These are phyloP conservation scores for Nycticorax nycticorax DNA, from an alignment of 2,113 vertebrate species.

Conservation along the genomic window DNA sequence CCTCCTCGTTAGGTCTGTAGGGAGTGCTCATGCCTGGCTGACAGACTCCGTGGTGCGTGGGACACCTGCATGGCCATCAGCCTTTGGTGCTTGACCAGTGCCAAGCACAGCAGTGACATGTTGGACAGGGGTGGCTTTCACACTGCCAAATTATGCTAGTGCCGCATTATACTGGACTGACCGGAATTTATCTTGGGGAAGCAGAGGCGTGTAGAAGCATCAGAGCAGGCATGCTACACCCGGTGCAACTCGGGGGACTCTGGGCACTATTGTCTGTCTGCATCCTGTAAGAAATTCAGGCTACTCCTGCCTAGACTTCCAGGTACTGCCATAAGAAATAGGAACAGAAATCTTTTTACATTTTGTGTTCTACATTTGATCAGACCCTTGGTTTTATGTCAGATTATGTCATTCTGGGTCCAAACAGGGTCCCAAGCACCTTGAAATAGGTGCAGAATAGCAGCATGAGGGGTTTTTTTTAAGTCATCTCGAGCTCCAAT, in stretches of 20 bases:
- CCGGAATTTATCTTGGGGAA: background rate
- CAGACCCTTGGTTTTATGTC: background rate
- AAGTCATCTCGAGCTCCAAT: background rate
- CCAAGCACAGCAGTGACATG: background rate
- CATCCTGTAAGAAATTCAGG: background rate
- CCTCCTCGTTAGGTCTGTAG: fast-evolving
- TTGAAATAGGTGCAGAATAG: background rate
- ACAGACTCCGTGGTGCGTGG: fast-evolving
- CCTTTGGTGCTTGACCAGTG: background rate
- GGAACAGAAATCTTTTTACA: background rate
- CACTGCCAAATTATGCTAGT: background rate
- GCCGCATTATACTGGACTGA: background rate
- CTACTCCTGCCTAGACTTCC: background rate
- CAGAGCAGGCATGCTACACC: background rate
- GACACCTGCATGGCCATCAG: background rate
- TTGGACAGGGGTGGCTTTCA: background rate
- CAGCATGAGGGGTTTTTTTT: background rate
- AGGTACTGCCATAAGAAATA: background rate
- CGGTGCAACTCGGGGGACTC: background rate
- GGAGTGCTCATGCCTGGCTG: background rate
- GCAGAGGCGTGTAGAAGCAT: background rate
- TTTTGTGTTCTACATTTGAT: background rate
- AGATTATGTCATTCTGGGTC: background rate
- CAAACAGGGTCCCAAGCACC: background rate
- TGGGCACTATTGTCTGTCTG: background rate